Base-by-base conservation (phyloP, 2,888 invertebrate genomes). In the Lepidonotus clava region DNA sequence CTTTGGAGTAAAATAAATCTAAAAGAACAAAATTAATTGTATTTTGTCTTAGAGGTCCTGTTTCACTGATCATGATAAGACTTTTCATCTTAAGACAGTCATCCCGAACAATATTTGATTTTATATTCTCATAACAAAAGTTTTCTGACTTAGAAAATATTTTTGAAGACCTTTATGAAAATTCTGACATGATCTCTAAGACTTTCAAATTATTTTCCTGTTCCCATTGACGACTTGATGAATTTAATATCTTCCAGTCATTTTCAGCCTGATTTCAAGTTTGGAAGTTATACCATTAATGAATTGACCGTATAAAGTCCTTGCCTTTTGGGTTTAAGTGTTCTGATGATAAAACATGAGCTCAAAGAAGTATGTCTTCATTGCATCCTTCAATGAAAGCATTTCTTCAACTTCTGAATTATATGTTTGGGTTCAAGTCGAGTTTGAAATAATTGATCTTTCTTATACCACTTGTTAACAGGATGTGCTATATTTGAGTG, bases 201-300 rank as follows among this genome's bases (percentile, higher is more conserved):
- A 71, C 71, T 71, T 34, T 71, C n/a, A n/a, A n/a, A n/a, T 71
- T 38, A 24, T 18, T 71, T 71, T 71, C 21, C 8, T 71, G 71
- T 71, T 38, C 38, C 24, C 36, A 34, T 34, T 71, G 36, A 38
- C 8, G 38, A 71, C 38, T 24, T 71, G 71, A 71, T 71, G 71
- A 71, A 71, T 36, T 71, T 34, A 71, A 71, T 24, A 61, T 36
- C 18, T 71, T 34, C 36, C 18, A 71, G 38, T 71, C 71, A 71
- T 34, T 71, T 71, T 71, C 71, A 71, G 71, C 71, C 71, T 71
- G 71, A 34, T 71, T 71, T 71, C 71, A 71, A 34, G 38, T 34
- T 71, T 71, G 71, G 36, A 71, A 61, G 24, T 18, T 61, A 28
- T 61, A 61, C 24, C 21, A 28, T 61, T 24, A n/a, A n/a, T n/a